Conservation (phyloP, 2,113 vertebrate species). For the Beaufortia kweichowensis region DNA sequence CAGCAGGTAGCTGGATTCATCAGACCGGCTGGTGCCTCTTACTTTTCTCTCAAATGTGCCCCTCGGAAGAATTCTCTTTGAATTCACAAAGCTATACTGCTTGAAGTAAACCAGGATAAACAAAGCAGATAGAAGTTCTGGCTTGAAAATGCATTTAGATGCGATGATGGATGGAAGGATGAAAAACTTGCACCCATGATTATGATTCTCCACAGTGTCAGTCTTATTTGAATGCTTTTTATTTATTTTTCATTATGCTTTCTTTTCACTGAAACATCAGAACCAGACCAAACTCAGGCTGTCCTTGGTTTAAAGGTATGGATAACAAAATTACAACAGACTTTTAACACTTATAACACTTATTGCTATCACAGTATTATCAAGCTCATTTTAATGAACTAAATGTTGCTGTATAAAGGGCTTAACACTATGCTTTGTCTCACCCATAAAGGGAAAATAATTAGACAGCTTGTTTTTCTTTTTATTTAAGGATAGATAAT, state of each 20-base stretch:
- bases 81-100: conserved; percentile 3
- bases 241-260: neutral
- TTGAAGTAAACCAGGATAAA: conserved; percentile 5
- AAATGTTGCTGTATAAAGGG: neutral
- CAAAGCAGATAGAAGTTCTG: neutral
- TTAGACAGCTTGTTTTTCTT: neutral
- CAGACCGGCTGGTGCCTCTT: neutral
- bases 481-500: neutral
- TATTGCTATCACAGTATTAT: neutral
- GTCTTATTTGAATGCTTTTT: neutral
- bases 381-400: neutral
- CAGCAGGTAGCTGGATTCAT: conserved; percentile 2
- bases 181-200: neutral
- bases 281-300: neutral
- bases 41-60: neutral
- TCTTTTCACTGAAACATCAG: neutral
- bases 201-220: neutral
- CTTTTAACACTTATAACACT: neutral
- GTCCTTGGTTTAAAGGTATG: neutral
- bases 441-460: neutral
- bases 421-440: neutral
- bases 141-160: neutral
- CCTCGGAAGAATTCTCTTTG: neutral
- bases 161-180: neutral
- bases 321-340: neutral